phyloP scores from a whole-genome alignment of 2,888 invertebrate genomes.

The Julus scandinavius region DNA sequence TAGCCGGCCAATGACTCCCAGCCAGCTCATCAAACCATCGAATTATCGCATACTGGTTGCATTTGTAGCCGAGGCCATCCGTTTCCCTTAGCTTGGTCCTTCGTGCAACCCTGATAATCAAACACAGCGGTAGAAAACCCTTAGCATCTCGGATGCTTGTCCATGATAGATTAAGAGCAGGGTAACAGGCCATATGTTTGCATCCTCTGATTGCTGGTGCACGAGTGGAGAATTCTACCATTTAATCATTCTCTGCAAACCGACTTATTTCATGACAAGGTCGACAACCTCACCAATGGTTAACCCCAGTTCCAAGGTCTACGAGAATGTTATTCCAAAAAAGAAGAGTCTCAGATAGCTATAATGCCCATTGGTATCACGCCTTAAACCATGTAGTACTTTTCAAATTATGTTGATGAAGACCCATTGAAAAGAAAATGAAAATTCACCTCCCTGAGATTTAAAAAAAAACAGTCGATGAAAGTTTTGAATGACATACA shows the following conservation, averaged over 20 bases:
- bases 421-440: background rate
- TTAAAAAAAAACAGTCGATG: too few relatives aligned
- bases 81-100: background rate
- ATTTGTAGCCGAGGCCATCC: background rate
- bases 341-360: background rate
- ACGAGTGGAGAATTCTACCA: background rate
- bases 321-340: background rate
- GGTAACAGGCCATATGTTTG: constrained; percentile 44
- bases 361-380: background rate
- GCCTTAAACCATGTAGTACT: background rate
- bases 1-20: constrained; percentile 28
- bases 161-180: constrained; percentile 37
- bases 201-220: constrained; percentile 9
- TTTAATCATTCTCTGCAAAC: constrained; percentile 24
- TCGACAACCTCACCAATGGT: constrained; percentile 14
- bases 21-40: background rate
- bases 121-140: background rate
- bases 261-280: background rate
- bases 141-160: background rate
- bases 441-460: background rate
- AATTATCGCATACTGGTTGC: background rate
- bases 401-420: background rate
- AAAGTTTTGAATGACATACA: too few relatives aligned
- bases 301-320: background rate
- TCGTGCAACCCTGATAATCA: constrained; percentile 7